Conservation (phyloP, 2,888 invertebrate species). For the Meganola albula region DNA sequence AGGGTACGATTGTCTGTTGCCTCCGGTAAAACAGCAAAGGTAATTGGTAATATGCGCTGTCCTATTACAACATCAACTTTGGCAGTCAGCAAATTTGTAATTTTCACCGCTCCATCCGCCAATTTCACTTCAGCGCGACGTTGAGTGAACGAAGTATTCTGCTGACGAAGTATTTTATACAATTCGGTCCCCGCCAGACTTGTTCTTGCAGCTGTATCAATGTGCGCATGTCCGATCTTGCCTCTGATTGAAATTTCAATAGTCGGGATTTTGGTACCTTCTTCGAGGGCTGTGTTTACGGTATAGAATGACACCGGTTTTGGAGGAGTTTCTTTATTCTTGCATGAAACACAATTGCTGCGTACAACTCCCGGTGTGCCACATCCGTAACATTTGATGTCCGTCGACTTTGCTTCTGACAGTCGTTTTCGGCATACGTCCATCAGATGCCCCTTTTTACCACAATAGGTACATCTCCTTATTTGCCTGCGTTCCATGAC, state of each 20-base stretch:
- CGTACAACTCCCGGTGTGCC: slow-evolving; percentile 7
- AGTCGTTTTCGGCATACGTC: slow-evolving; percentile 1
- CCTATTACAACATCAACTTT: no score
- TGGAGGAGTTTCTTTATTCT: slow-evolving; percentile 3
- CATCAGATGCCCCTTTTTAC: neutral
- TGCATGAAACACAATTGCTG: slow-evolving; percentile 8
- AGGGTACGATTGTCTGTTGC: no score
- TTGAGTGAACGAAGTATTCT: slow-evolving; percentile 1
- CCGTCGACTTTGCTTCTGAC: neutral
- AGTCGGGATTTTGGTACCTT: neutral
- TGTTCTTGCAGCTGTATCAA: slow-evolving; percentile 1
- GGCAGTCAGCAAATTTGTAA: no score
- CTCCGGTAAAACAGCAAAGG: no score
- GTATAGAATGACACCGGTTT: slow-evolving; percentile 1
- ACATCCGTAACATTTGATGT: slow-evolving; percentile 7
- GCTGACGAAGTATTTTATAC: neutral
- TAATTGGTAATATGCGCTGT: no score
- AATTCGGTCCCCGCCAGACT: slow-evolving; percentile 2
- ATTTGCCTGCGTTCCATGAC: neutral
- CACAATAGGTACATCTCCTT: slow-evolving; percentile 3
- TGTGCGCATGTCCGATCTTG: neutral
- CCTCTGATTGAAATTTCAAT: slow-evolving; percentile 1
- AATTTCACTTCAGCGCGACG: slow-evolving; percentile 1
- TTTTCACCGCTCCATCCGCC: no score
- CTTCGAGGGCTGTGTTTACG: neutral